Evolutionary conservation across 2,888 invertebrate genomes (phyloP), one percentile per base, ranked within the genome.

Genomic region (Helleia helle): DNA sequence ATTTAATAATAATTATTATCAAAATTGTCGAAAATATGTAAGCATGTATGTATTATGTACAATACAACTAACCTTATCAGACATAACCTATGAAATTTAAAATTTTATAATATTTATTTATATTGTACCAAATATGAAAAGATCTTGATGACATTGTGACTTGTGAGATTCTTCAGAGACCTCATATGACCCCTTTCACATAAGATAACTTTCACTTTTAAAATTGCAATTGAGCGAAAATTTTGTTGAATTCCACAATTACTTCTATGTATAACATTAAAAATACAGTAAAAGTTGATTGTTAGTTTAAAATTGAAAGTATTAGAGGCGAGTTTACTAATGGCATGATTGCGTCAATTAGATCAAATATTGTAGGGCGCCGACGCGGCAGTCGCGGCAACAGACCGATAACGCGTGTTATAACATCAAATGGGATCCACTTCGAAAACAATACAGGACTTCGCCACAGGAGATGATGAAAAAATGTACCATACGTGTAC

Each of bases 131-230:
- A n/a, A n/a, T n/a, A n/a, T n/a, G n/a, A n/a, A n/a, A n/a, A n/a
- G n/a, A n/a, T n/a, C n/a, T n/a, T n/a, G n/a, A n/a, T n/a, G n/a
- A n/a, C n/a, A n/a, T n/a, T 12, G 5, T 17, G 2, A 1, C n/a
- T n/a, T 12, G 5, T 17, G 2, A 1, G 22, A 18, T 34, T 31
- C 7, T 31, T 7, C 12, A 4, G 11, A 34, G 34, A 34, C 12
- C 11, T 31, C 31, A 18, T 31, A 11, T 38, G 37, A 38, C 37
- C 37, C 17, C 37, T 17, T 17, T 38, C 14, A 4, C 12, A 8
- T 38, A 15, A n/a, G n/a, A n/a, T 24, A 56, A 59, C 76, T 76
- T 76, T 79, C 75, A 71, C 77, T 76, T 74, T 55, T 38, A 9
- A 38, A 17, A 27, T 26, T 9, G 26, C 25, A 37, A 37, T 5